Evolutionary conservation across 2,797 vertebrate species (phyloP).

Genomic region (Gymnothorax reevesii): DNA sequence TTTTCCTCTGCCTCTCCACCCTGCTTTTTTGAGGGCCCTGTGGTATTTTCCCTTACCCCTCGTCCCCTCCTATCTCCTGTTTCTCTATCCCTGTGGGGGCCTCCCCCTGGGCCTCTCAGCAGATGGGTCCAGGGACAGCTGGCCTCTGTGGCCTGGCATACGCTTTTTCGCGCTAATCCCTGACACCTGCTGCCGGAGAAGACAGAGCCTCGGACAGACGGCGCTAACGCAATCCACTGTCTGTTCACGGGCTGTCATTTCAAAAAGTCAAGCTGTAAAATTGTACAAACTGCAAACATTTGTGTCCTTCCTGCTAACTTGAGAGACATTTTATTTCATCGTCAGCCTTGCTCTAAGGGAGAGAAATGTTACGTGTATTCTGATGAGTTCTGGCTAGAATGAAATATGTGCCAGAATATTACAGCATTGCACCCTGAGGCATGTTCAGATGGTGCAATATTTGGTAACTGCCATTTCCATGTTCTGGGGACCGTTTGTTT

Average conservation of each 20-base stretch:
- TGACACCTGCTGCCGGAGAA: constrained; percentile 1
- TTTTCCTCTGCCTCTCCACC: not conserved
- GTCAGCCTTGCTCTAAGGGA: not conserved
- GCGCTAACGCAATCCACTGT: not conserved
- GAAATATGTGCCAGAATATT: not conserved
- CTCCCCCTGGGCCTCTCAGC: not conserved
- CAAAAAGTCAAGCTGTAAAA: not conserved
- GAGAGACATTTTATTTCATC: constrained; percentile 17
- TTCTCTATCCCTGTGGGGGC: not conserved
- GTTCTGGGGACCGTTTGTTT: not conserved
- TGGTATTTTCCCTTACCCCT: not conserved
- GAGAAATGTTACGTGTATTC: constrained; percentile 2
- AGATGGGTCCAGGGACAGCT: constrained; percentile 7
- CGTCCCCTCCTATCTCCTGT: not conserved
- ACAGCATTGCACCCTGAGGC: not conserved
- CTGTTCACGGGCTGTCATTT: not conserved
- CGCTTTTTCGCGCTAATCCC: not conserved
- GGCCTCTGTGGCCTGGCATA: constrained; percentile 3
- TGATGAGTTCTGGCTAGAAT: not conserved
- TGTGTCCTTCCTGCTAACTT: constrained; percentile 4
- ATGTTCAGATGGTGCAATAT: not conserved
- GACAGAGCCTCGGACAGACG: not conserved
- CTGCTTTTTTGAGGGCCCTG: not conserved
- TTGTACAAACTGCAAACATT: constrained; percentile 4
- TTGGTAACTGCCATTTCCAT: constrained; percentile 6